Evolutionary conservation across 2,797 vertebrate genomes (phyloP), one percentile per base, ranked within the genome.

Genomic region (Choloepus didactylus): DNA sequence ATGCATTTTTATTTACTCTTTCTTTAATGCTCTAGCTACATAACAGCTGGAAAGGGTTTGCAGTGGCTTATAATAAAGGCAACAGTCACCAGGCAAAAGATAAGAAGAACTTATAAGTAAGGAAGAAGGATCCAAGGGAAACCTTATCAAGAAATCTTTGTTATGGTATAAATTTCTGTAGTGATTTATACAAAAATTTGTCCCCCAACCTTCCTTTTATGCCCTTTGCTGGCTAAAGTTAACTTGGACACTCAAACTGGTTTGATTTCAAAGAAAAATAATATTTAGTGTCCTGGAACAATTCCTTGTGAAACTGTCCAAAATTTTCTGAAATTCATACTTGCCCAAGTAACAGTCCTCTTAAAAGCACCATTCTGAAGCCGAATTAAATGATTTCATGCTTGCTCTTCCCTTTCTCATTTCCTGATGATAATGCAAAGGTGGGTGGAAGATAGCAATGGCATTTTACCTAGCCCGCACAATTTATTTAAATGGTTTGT

Each of bases 81-180:
- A 82, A n/a, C 25, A 82, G 35, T 89, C 38, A 93, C 31, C n/a
- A 94, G n/a, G 54, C 69, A 75, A 93, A 93, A 92, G 76, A 69
- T 80, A 95, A 59, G 56, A 95, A 59, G 51, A 82, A 44, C 38
- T 75, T 84, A 2, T 77, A 89, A 91, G n/a, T 62, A 91, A 93
- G 82, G 38, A 44, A 93, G 15, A 46, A 95, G 4, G 29, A 76
- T 9, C 5, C 41, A 76, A 91, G 77, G n/a, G 44, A 89, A 87
- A 88, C 16, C 73, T 95, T 92, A 83, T 73, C 89, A 80, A 89
- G 67, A 93, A 96, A 96, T 83, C 62, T 23, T 54, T 95, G 62
- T 80, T 95, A 87, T 54, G 62, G 46, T 83, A 14, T 84, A 80
- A 93, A 59, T 92, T 94, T 59, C 38, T 41, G 3, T 41, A 64